These are phyloP conservation scores for Sparidentex hasta DNA, from an alignment of 2,797 vertebrate genomes.

Conservation along the genomic window DNA sequence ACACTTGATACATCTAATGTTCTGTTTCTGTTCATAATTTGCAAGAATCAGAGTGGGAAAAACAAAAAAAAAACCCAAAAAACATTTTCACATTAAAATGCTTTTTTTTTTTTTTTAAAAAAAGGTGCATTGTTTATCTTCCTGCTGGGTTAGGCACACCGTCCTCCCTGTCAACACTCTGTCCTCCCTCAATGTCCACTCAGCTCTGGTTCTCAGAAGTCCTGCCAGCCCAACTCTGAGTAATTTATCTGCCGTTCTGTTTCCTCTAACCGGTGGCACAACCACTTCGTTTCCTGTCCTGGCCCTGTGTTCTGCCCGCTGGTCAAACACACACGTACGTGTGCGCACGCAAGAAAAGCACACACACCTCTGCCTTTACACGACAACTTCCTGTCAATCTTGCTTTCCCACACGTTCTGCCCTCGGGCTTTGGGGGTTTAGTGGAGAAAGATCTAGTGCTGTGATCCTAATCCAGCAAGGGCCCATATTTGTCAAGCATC, in stretches of 20 bases:
- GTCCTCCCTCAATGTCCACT: conserved; percentile 69
- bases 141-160: conserved; percentile 56
- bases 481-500: conserved; percentile 57
- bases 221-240: conserved; percentile 75
- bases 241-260: conserved; percentile 77
- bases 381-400: conserved; percentile 74
- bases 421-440: conserved; percentile 57
- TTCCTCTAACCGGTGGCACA: conserved; percentile 77
- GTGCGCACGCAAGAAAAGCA: conserved; percentile 42
- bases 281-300: conserved; percentile 74
- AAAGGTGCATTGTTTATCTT: conserved; percentile 59
- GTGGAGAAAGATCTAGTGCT: conserved; percentile 56
- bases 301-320: conserved; percentile 69
- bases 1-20: neutral
- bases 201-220: conserved; percentile 74
- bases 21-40: neutral
- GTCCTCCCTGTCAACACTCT: conserved; percentile 71
- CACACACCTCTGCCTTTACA: conserved; percentile 67
- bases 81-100: conserved; percentile 24
- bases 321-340: conserved; percentile 68
- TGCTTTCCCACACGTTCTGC: conserved; percentile 68
- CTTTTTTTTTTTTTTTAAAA: conserved; percentile 16
- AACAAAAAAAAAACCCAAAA: no score
- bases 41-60: conserved; percentile 18
- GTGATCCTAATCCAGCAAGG: conserved; percentile 72